phyloP scores from a whole-genome alignment of 1,140 invertebrate species.

The Sycophila sp. region DNA sequence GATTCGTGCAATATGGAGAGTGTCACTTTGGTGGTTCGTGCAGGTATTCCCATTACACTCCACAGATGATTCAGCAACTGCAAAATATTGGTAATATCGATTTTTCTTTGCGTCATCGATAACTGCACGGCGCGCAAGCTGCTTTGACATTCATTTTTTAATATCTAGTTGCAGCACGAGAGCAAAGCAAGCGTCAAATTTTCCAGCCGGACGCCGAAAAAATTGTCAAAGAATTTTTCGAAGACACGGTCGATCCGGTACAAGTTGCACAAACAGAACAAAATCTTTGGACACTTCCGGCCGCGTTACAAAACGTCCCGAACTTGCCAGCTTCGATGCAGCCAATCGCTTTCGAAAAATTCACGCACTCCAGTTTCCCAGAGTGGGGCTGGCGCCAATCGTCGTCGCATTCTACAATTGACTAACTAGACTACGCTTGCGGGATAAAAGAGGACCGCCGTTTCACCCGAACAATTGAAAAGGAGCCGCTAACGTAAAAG shows the following conservation, averaged over 20 bases:
- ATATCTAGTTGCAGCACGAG: slow-evolving; percentile 49
- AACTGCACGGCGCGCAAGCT: too few species aligned
- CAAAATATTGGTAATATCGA: slow-evolving; percentile 68
- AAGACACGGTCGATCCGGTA: slow-evolving; percentile 39
- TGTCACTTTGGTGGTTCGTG: slow-evolving; percentile 73
- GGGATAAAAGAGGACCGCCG: too few species aligned
- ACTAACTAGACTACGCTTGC: too few species aligned
- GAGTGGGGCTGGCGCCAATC: slow-evolving; percentile 72
- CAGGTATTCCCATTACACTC: slow-evolving; percentile 73
- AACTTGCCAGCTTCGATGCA: slow-evolving; percentile 71
- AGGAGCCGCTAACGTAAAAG: too few species aligned
- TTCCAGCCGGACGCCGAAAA: slow-evolving; percentile 44
- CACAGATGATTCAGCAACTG: slow-evolving; percentile 67
- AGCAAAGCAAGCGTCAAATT: not conserved
- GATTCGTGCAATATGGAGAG: slow-evolving; percentile 66
- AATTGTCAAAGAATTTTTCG: slow-evolving; percentile 53
- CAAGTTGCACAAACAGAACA: slow-evolving; percentile 23
- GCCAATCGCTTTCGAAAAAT: slow-evolving; percentile 66
- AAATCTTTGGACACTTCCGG: slow-evolving; percentile 55
- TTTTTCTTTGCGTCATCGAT: too few species aligned
- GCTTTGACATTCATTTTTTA: too few species aligned
- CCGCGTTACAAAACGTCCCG: slow-evolving; percentile 60
- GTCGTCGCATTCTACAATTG: too few species aligned
- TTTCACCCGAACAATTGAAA: too few species aligned
- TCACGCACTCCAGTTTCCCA: slow-evolving; percentile 62